Conservation (phyloP, 2,113 vertebrate species). For the Coracopsis vasa region DNA sequence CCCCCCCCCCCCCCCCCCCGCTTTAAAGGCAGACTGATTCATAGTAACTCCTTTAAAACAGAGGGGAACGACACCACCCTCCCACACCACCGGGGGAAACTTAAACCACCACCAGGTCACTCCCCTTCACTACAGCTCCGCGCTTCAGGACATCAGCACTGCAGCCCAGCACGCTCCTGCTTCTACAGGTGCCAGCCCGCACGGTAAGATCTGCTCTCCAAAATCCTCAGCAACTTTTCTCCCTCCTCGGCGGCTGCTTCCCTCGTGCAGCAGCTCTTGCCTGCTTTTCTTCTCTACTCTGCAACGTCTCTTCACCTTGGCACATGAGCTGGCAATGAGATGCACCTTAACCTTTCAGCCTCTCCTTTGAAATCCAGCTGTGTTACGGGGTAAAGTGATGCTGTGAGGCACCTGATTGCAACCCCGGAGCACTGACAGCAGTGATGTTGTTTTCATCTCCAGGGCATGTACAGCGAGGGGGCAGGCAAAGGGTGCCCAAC, state of each 20-base stretch:
- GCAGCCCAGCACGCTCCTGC: neutral
- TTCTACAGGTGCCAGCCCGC: neutral
- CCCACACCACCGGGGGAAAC: constrained; percentile 66
- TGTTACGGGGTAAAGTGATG: fast-evolving
- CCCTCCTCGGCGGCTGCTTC: neutral
- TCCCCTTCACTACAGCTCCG: constrained; percentile 54
- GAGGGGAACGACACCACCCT: constrained; percentile 75
- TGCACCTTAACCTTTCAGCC: neutral
- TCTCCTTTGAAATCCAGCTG: neutral
- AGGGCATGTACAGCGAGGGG: neutral
- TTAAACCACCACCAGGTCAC: constrained; percentile 67
- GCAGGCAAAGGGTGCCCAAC: neutral
- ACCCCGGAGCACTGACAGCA: neutral
- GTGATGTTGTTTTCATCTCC: neutral
- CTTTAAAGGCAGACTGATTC: constrained; percentile 78
- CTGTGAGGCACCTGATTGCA: neutral
- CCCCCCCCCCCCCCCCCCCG: neutral
- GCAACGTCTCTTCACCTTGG: neutral
- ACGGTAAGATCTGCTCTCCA: constrained; percentile 57
- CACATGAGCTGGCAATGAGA: neutral
- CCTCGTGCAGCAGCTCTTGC: neutral
- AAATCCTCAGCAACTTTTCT: neutral
- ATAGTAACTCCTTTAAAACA: constrained; percentile 82
- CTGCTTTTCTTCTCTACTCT: neutral
- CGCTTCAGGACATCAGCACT: neutral